A percentile compares a stretch with the other conserved stretches of the same genome.
phyloP scores from a whole-genome alignment of 2,888 invertebrate genomes.

The Malthinus flaveolus region DNA sequence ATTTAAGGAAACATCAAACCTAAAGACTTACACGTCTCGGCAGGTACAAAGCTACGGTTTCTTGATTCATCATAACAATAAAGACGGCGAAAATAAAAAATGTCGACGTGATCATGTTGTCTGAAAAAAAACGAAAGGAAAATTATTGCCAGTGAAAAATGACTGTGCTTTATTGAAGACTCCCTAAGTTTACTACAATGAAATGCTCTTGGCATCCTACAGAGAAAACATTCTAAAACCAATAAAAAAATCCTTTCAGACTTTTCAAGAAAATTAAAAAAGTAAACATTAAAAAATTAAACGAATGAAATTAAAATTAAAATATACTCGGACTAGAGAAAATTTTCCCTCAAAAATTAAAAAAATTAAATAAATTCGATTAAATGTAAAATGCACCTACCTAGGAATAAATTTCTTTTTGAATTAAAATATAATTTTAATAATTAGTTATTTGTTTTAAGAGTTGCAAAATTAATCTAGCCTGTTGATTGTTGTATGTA shows the following conservation, averaged over 20 bases:
- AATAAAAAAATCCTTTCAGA: conserved; percentile 8
- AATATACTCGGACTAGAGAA: neutral
- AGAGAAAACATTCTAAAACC: conserved; percentile 30
- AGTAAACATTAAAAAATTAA: neutral
- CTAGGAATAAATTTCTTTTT: too few species aligned
- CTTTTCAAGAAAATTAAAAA: too few species aligned
- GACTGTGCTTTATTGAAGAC: conserved; percentile 44
- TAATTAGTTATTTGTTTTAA: neutral
- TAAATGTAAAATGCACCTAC: neutral
- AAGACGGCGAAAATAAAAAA: conserved; percentile 36
- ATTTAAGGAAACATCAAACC: neutral
- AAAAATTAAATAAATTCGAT: neutral
- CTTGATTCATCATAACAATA: conserved; percentile 34
- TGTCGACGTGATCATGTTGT: conserved; percentile 37
- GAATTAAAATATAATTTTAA: neutral
- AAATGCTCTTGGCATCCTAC: conserved; percentile 50
- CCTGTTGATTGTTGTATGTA: conserved; percentile 17
- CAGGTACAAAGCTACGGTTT: conserved; percentile 40
- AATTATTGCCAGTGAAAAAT: conserved; percentile 47
- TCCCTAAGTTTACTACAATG: conserved; percentile 46
- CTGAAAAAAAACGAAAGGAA: conserved; percentile 31
- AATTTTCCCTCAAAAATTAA: neutral
- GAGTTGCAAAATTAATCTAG: conserved; percentile 4
- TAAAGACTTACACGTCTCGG: conserved; percentile 45
- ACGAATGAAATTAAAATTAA: neutral